Conservation (phyloP, 2,888 invertebrate genomes). For the Electrophaes corylata region DNA sequence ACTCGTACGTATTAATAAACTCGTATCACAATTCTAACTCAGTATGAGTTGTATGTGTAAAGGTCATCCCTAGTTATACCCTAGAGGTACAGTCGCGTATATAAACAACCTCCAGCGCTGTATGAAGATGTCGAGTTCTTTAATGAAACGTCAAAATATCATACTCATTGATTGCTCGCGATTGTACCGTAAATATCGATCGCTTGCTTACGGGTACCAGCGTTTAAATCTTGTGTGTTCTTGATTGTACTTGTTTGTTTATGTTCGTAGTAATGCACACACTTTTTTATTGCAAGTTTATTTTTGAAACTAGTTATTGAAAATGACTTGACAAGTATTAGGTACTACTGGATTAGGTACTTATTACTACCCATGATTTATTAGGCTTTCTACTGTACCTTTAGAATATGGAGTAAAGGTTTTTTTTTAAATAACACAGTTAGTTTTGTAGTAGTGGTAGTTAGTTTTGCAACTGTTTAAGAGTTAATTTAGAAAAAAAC, state of each 20-base stretch:
- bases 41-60: too few species aligned
- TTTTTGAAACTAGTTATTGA: constrained; percentile 8
- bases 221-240: constrained; percentile 49
- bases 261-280: constrained; percentile 33
- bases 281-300: constrained; percentile 38
- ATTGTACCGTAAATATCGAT: constrained; percentile 52
- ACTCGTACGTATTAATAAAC: too few species aligned
- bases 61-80: constrained; percentile 38
- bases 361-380: too few species aligned
- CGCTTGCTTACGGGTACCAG: constrained; percentile 52
- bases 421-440: too few species aligned
- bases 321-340: background rate
- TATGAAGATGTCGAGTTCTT: constrained; percentile 78
- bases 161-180: constrained; percentile 66
- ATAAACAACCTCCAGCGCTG: constrained; percentile 71
- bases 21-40: too few species aligned
- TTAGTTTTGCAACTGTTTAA: too few species aligned
- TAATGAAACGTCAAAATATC: constrained; percentile 81
- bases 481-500: too few species aligned
- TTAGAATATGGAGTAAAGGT: too few species aligned
- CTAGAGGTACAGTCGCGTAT: constrained; percentile 63
- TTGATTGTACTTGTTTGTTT: constrained; percentile 56
- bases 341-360: too few species aligned
- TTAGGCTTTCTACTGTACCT: too few species aligned
- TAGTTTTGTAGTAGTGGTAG: too few species aligned